Base-by-base conservation (phyloP, 2,113 vertebrate genomes). In the Rhabdomys dilectus region DNA sequence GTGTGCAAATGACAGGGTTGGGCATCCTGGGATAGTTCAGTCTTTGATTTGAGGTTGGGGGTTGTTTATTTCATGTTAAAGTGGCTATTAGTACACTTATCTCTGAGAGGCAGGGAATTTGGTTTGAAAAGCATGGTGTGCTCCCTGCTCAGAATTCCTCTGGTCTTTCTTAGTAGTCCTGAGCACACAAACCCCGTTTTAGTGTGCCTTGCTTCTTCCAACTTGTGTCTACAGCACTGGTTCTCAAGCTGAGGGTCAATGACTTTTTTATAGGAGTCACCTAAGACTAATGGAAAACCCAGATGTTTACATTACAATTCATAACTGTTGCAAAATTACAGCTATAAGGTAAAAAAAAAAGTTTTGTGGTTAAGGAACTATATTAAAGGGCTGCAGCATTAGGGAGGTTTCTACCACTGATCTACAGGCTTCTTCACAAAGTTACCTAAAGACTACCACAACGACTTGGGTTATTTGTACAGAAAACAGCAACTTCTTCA, bases 131-230 rank as follows among this genome's bases (percentile, higher is more conserved):
- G 24, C 6, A 4, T 10, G 6, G 12, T 62, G 53, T 10, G 21
- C 7, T 64, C 72, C 80, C 17, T 77, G 13, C 42, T 48, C 51
- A 64, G 42, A 91, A 26, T 68, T 45, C 42, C 31, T 29, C 39
- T 73, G 70, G 11, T 64, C 12, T 39, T 15, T 21, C 7, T 58
- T 58, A 9, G 15, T 34, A 36, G 11, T 39, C 58, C 34, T 81
- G 19, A 26, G 7, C 19, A 29, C 2, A 5, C 0, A 2, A 26
- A 22, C 5, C 29, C 34, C 31, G 4, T 48, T 39, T 45, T 2
- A 15, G 3, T 3, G 8, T 42, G 45, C 3, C 48, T 66, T 78
- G 19, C 21, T 85, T 77, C 88, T 62, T 9, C 17, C 56, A 24
- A 17, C 3, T 62, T 7, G 36, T 7, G 10, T 29, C 53, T 58